These are phyloP conservation scores for Orussus abietinus DNA, from an alignment of 1,140 invertebrate species.

Conservation along the genomic window DNA sequence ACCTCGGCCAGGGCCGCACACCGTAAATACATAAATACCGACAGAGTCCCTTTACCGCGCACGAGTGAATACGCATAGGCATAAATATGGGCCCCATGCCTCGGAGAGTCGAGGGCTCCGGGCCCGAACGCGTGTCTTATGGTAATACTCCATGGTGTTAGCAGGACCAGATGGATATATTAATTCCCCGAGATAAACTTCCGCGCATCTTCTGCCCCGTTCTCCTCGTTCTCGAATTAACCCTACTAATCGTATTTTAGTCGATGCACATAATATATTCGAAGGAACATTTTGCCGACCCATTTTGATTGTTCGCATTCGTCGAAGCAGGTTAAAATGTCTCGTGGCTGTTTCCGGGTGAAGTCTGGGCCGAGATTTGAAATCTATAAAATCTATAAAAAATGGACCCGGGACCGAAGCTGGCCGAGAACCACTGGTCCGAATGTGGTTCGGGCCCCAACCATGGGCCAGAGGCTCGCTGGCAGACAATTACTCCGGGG, in stretches of 20 bases:
- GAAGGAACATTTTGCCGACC: no score
- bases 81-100: constrained; percentile 33
- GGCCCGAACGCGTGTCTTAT: constrained; percentile 37
- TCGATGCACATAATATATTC: no score
- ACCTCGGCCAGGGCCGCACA: constrained; percentile 5
- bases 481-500: constrained; percentile 45
- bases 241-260: no score
- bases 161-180: constrained; percentile 31
- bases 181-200: constrained; percentile 36
- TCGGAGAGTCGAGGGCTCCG: constrained; percentile 7
- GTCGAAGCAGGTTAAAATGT: no score
- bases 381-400: no score
- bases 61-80: constrained; percentile 39
- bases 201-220: background rate
- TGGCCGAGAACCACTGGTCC: constrained; percentile 38
- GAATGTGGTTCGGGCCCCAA: constrained; percentile 38
- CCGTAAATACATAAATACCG: constrained; percentile 35
- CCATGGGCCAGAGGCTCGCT: constrained; percentile 24
- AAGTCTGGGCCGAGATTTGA: no score
- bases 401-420: no score
- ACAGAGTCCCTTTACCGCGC: constrained; percentile 26
- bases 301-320: no score
- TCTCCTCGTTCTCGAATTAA: no score
- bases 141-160: constrained; percentile 38
- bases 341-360: no score